Evolutionary conservation across 2,797 vertebrate genomes (phyloP), one percentile per base, ranked within the genome.

Genomic region (Smutsia gigantea): DNA sequence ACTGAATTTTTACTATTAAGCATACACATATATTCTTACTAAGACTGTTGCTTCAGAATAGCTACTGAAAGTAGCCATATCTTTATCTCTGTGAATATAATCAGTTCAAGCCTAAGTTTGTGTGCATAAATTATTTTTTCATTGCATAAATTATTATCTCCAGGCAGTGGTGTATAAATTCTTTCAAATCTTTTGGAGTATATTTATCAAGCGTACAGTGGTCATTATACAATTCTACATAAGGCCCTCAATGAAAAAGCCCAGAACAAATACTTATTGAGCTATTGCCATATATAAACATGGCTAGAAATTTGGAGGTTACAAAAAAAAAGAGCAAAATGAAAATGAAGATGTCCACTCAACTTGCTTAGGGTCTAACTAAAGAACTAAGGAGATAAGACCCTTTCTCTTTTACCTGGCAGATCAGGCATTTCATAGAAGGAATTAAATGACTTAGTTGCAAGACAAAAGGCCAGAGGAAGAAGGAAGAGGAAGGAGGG

Each of bases 1-100:
- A 93, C 12, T 88, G 39, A 66, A 68, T 84, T 79, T 94, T 87
- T 71, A 77, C 39, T 77, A 11, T 79, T 90, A 90, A 59, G 34
- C 21, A 66, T n/a, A 86, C 21, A 31, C 34, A 29, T 82, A 14
- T 53, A 72, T 94, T 72, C 27, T 46, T 55, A 89, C 25, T 49
- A 87, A 90, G 31, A 87, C 34, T 78, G 2, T 83, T 90, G 5
- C 27, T 90, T 87, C 63, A 90, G 49, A 79, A 59, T 29, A 82
- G 29, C 21, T 86, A 69, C 3, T 37, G n/a, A 91, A 93, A 92
- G 39, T 61, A 93, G 34, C 23, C 63, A 66, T 37, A 34, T 34
- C 46, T 46, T 71, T 93, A 31, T 63, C 63, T 95, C 51, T 63
- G 17, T 83, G 83, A 78, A 59, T 79, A 31, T 29, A 87, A 87